These are phyloP conservation scores for Heliconius hewitsoni DNA, from an alignment of 1,140 invertebrate species.

Conservation along the genomic window DNA sequence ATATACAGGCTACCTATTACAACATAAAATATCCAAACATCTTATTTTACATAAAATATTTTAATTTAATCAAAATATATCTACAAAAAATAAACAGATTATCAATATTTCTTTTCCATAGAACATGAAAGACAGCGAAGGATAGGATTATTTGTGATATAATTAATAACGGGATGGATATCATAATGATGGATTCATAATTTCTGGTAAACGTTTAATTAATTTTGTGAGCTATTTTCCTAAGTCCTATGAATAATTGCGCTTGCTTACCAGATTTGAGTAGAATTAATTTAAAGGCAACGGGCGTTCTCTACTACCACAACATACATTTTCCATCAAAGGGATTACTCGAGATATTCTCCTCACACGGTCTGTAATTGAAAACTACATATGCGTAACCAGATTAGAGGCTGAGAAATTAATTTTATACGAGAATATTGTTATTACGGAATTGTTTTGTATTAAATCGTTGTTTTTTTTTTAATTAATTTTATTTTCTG, in stretches of 20 bases:
- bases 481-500: neutral
- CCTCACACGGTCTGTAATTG: conserved; percentile 20
- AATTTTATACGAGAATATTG: neutral
- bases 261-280: conserved; percentile 44
- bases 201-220: conserved; percentile 35
- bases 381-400: conserved; percentile 24
- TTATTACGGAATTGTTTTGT: neutral
- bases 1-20: no score
- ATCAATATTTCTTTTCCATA: neutral
- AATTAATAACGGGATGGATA: conserved; percentile 19
- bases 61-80: neutral
- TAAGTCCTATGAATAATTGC: conserved; percentile 37
- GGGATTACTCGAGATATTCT: conserved; percentile 45
- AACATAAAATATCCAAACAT: no score
- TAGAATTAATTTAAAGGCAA: conserved; percentile 56
- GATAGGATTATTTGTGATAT: conserved; percentile 1
- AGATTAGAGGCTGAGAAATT: conserved; percentile 18
- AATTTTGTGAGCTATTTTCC: conserved; percentile 33
- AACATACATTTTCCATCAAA: conserved; percentile 63
- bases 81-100: neutral
- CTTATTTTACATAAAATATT: no score
- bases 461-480: neutral
- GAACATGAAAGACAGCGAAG: conserved; percentile 3
- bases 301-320: conserved; percentile 41
- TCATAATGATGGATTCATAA: conserved; percentile 24